Base-by-base conservation (phyloP, 1,140 invertebrate species). In the Drosophila asahinai region DNA sequence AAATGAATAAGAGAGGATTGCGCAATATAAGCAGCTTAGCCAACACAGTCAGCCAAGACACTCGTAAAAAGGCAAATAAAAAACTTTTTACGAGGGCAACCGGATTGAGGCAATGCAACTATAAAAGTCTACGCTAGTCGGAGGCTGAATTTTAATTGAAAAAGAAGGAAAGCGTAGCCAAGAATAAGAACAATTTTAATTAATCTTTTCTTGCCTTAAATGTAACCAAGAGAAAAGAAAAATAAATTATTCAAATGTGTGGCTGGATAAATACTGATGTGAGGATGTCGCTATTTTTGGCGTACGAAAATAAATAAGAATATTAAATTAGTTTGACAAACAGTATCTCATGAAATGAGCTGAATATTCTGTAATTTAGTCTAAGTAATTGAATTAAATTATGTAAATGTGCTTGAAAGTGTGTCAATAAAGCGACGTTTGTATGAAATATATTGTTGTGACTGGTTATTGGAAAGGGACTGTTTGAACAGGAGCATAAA, bases 391-490 rank as follows among this genome's bases (percentile, higher is more conserved):
- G 25, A 52, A 57, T 64, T 49, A 51, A 62, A 48, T 51, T 67
- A 65, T 75, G 62, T 82, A 65, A 79, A 76, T 86, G 79, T 86
- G 79, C 83, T 86, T 86, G 30, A 63, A 55, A 78, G 47, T 67
- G 74, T 54, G 59, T 86, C 47, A 86, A 79, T 75, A 75, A 81
- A 81, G 42, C 36, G 38, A 42, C 3, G 59, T 51, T 77, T 81
- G 36, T 48, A 71, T 22, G 9, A 65, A 51, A 58, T 30, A 42
- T 42, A 15, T 54, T 17, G 14, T 25, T 48, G 2, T 15, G 6
- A 27, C 0, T 66, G 14, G 8, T 40, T 19, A 38, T 30, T 19
- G 14, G 2, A 30, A 4, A 9, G 11, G 17, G 0, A 36, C 0
- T 19, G 14, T 40, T 40, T 12, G 14, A 15, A 40, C 3, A 40